Conservation (phyloP, 2,888 invertebrate genomes). For the Polyommatus iphigenia region DNA sequence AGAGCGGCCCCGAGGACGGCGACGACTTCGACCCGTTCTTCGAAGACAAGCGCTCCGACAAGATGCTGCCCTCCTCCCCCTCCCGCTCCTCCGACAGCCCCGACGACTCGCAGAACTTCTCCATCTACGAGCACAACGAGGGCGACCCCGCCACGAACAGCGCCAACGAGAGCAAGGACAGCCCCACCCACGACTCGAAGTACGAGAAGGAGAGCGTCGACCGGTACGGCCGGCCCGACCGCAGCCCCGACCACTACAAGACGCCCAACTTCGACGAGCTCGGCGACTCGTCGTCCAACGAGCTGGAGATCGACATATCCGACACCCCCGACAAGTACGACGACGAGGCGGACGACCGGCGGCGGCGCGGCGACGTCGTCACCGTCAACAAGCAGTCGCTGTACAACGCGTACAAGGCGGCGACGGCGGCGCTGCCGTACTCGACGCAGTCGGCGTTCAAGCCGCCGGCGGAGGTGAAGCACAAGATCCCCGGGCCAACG, state of each 20-base stretch:
- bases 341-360: conserved; percentile 74
- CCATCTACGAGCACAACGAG: conserved; percentile 57
- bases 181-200: conserved; percentile 41
- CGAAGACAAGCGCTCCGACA: conserved; percentile 87
- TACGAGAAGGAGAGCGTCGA: conserved; percentile 61
- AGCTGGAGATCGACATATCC: conserved; percentile 89
- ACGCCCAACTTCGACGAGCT: conserved; percentile 88
- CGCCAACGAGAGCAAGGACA: conserved; percentile 52
- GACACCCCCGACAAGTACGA: conserved; percentile 85
- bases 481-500: conserved; percentile 63
- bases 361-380: conserved; percentile 75
- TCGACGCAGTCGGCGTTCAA: conserved; percentile 90
- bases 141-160: conserved; percentile 56
- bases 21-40: conserved; percentile 92
- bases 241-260: conserved; percentile 83
- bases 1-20: conserved; percentile 86
- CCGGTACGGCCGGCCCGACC: conserved; percentile 68
- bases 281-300: conserved; percentile 88
- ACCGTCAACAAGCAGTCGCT: conserved; percentile 76
- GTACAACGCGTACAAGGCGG: conserved; percentile 78
- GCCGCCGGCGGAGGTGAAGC: conserved; percentile 85
- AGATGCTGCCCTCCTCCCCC: conserved; percentile 83
- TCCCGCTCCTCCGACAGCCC: conserved; percentile 82
- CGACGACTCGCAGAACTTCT: conserved; percentile 83
- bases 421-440: conserved; percentile 82